phyloP scores from a whole-genome alignment of 2,113 vertebrate species.

The Dermatemys mawii region DNA sequence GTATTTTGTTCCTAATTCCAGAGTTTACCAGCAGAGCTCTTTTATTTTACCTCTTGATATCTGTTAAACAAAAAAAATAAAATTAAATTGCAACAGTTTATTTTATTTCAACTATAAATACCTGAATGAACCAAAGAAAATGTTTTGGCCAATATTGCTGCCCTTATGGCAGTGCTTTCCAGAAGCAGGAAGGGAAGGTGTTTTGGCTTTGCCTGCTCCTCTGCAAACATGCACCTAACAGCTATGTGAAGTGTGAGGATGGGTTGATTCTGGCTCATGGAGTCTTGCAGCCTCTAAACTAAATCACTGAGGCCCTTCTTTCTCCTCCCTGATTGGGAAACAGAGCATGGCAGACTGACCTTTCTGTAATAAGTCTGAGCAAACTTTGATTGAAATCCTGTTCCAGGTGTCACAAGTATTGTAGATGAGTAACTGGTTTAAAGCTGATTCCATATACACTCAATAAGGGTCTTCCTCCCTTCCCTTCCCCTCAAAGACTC shows the following conservation, averaged over 20 bases:
- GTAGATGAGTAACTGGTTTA: background rate
- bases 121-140: background rate
- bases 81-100: background rate
- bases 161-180: background rate
- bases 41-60: background rate
- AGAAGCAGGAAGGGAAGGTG: background rate
- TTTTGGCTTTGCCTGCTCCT: background rate
- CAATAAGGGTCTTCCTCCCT: background rate
- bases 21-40: background rate
- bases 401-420: background rate
- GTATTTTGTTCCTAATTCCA: background rate
- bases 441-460: background rate
- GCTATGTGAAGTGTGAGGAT: background rate
- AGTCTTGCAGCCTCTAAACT: background rate
- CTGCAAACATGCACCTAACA: background rate
- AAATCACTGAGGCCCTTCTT: background rate
- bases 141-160: background rate
- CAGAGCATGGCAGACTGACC: background rate
- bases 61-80: too few species aligned
- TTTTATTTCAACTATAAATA: background rate
- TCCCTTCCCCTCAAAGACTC: fast-evolving
- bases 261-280: background rate
- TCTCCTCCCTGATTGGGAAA: background rate
- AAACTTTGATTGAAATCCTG: background rate
- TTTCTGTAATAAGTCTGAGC: background rate